Conservation (phyloP, 2,113 vertebrate genomes). For the Eira barbara region DNA sequence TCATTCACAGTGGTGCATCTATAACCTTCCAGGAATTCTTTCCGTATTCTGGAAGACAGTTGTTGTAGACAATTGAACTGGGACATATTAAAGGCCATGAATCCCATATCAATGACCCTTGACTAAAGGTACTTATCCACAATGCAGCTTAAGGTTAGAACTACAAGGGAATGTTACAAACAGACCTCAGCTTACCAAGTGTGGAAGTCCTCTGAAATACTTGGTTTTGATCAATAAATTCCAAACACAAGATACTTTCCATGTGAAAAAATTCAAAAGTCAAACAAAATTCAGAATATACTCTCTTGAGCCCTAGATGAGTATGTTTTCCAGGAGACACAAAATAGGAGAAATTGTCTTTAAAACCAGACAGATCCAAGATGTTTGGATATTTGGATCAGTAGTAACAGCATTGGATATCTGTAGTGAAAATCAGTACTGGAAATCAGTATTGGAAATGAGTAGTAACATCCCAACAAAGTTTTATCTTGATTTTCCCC, state of each 20-base stretch:
- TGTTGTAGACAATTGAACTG: background rate
- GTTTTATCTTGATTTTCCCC: background rate
- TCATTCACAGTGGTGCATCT: background rate
- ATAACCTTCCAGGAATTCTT: background rate
- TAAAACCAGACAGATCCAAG: background rate
- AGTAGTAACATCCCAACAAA: background rate
- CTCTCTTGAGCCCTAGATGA: background rate
- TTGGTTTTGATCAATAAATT: background rate
- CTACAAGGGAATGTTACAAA: background rate
- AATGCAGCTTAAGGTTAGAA: background rate
- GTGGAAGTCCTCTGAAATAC: background rate
- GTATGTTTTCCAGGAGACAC: background rate
- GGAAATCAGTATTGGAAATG: background rate
- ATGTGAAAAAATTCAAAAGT: background rate
- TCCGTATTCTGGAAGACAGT: background rate
- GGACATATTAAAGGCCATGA: background rate
- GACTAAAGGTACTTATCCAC: background rate
- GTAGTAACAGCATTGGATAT: too few species aligned
- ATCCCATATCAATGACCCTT: background rate
- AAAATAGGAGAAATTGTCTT: background rate
- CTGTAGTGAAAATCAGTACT: background rate
- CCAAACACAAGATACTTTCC: background rate
- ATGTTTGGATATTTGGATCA: background rate
- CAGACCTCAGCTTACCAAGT: background rate
- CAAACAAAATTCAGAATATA: background rate